Base-by-base conservation (phyloP, 2,888 invertebrate species). In the Drosophila pegasa region DNA sequence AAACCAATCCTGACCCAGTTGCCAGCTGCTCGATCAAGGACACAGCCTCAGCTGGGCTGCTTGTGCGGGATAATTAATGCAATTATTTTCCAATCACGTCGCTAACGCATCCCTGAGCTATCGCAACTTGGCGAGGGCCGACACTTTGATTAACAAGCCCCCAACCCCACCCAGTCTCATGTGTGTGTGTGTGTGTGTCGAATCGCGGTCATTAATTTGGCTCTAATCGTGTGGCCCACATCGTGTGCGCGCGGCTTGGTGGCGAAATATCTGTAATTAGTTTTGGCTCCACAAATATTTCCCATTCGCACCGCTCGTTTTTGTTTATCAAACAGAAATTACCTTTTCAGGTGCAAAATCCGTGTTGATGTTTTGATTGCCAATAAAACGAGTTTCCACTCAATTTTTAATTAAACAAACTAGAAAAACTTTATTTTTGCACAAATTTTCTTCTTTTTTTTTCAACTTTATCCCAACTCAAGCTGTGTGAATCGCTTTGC, bases 31-130 rank as follows among this genome's bases (percentile, higher is more conserved):
- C 54, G 59, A 43, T 20, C 56, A 48, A 55, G 45, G 55, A 22
- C 14, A 12, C 18, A n/a, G 18, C 27, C 41, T 9, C 22, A n/a
- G 33, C 29, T 1, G 12, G 27, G 52, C 62, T 20, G 20, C 50
- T 47, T 40, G 25, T 31, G 50, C 43, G 25, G 43, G 51, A 51
- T 78, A 84, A 78, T 84, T 69, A 78, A 76, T 74, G 82, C 67
- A 87, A 83, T 87, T 85, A 87, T 67, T 70, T 76, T 67, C 73
- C 75, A 83, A 85, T 83, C 85, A 74, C 67, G 55, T 71, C 64
- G 33, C 57, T 56, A 60, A 71, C 51, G 51, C 57, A 61, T 65
- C 71, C 60, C 64, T 55, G 20, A 71, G 64, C 76, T 38, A 64
- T 41, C 59, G 51, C 52, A 67, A 43, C 74, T 69, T 37, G 48